Conservation (phyloP, 2,797 vertebrate genomes). For the Sciaenops ocellatus region DNA sequence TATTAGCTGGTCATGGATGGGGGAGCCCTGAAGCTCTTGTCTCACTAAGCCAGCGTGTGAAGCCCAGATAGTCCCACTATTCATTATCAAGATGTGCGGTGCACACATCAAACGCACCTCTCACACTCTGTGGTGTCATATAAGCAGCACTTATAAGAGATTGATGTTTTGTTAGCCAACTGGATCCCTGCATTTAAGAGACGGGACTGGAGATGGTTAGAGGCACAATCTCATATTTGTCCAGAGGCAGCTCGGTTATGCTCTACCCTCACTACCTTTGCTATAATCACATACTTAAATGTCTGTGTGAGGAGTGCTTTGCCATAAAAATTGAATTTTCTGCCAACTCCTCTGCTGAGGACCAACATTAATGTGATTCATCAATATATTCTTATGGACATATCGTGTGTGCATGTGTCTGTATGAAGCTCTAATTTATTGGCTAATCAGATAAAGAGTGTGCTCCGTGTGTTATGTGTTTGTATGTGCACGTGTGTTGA, state of each 20-base stretch:
- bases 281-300: background rate
- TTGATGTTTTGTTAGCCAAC: conserved; percentile 54
- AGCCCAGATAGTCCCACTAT: conserved; percentile 65
- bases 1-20: conserved; percentile 64
- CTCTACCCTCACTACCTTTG: background rate
- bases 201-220: conserved; percentile 4
- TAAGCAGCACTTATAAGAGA: conserved; percentile 51
- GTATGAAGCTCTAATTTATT: conserved; percentile 10
- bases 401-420: background rate
- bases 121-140: conserved; percentile 52
- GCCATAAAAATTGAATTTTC: background rate
- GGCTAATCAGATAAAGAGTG: conserved; percentile 29
- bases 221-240: conserved; percentile 30
- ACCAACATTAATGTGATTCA: background rate
- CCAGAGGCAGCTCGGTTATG: conserved; percentile 43
- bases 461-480: conserved; percentile 1
- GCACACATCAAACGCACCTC: conserved; percentile 57
- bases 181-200: conserved; percentile 33
- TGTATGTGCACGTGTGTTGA: conserved; percentile 17
- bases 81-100: conserved; percentile 73
- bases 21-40: conserved; percentile 59
- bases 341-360: conserved; percentile 1
- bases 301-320: background rate
- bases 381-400: background rate
- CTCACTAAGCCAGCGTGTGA: conserved; percentile 65